Base-by-base conservation (phyloP, 2,113 vertebrate genomes). In the Tympanuchus pallidicinctus region DNA sequence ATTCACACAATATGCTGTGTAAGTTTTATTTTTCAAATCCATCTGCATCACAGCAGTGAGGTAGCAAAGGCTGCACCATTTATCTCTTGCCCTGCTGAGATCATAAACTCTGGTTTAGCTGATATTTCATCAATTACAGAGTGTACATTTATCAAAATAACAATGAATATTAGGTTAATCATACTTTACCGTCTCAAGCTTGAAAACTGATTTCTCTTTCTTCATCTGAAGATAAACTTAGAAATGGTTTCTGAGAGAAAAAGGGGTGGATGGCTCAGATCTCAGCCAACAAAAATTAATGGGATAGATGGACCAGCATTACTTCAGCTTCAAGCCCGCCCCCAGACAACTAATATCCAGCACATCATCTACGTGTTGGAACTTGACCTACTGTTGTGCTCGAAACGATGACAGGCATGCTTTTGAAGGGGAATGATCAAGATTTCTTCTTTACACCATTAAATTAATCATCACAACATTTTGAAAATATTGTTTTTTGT, bases 121-220 rank as follows among this genome's bases (percentile, higher is more conserved):
- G 72, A 57, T 90, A 60, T 90, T 94, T 94, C 79, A 89, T 90
- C 78, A 83, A 85, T 94, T 97, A 94, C 69, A 63, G 50, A 84
- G 16, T 28, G 28, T 79, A 74, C 83, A 82, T 93, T 94, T 94
- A 79, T 95, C 75, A 94, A 90, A 94, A 95, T 93, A 92, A 90
- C 61, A 79, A 92, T 88, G 67, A 92, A 88, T 86, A 73, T 93
- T 91, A 61, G 43, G 83, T 88, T 95, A 91, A 47, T 89, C 80
- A 88, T 72, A 88, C 56, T 64, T 87, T 89, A 66, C 27, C n/a
- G 72, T 65, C 72, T 67, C 50, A 84, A 30, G 74, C 36, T 80
- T 88, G 66, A 91, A 57, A 93, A 91, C 79, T 71, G 64, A 71
- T 89, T 67, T 70, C 43, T 72, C 66, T 88, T 95, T 94, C 64